phyloP scores from a whole-genome alignment of 2,888 invertebrate species.

The Cheilosia vernalis region DNA sequence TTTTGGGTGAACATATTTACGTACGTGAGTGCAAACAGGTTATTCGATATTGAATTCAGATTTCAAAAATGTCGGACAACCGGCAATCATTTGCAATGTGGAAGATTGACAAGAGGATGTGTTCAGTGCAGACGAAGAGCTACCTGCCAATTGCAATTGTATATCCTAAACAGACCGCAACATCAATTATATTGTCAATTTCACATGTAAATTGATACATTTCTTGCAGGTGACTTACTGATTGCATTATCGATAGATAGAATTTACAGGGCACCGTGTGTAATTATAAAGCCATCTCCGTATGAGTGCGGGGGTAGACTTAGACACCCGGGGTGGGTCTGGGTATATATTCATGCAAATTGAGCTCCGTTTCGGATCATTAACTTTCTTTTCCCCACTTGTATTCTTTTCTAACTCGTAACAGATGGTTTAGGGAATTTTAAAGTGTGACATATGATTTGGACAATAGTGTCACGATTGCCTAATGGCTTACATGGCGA shows the following conservation, averaged over 20 bases:
- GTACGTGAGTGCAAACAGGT: neutral
- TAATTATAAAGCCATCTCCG: conserved; percentile 71
- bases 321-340: neutral
- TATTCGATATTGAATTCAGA: neutral
- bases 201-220: conserved; percentile 68
- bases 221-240: conserved; percentile 71
- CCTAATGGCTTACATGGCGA: conserved; percentile 38
- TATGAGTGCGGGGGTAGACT: conserved; percentile 27
- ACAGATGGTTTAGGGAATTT: conserved; percentile 50
- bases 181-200: conserved; percentile 72
- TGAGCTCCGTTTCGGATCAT: conserved; percentile 69
- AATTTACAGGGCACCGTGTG: conserved; percentile 55
- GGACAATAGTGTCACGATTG: conserved; percentile 6
- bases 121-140: neutral
- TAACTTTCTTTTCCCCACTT: conserved; percentile 37
- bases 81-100: conserved; percentile 19
- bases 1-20: neutral
- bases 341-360: conserved; percentile 30
- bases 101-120: conserved; percentile 9
- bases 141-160: conserved; percentile 41
- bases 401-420: neutral
- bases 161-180: conserved; percentile 36
- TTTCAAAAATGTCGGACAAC: conserved; percentile 31
- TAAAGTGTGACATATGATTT: conserved; percentile 71
- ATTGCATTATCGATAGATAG: conserved; percentile 62